Base-by-base conservation (phyloP, 2,113 vertebrate species). In the Oxygymnocypris stewartii region DNA sequence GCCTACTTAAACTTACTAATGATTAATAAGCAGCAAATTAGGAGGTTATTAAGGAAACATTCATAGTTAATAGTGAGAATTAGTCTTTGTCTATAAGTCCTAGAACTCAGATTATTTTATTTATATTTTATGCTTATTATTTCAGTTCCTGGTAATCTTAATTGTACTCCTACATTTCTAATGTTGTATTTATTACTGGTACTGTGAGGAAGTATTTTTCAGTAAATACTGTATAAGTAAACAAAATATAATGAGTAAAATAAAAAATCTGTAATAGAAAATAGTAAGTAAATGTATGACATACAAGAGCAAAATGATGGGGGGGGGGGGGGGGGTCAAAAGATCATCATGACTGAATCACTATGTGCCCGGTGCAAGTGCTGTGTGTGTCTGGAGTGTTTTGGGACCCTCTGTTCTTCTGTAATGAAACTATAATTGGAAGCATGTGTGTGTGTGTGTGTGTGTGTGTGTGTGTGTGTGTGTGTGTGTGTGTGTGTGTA, bases 371-470 rank as follows among this genome's bases (percentile, higher is more conserved):
- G 5, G 18, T 23, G 6, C 57, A 31, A 77, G 42, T 63, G 37
- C 11, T 79, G 42, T 79, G 57, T 88, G 78, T 82, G 49, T 82
- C 14, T 83, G 69, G n/a, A 57, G 23, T 16, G 76, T 57, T 73
- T 20, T 73, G 49, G 40, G 54, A 84, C 82, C 37, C 74, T 79
- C 25, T 35, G 49, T 73, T 80, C 57, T 78, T 83, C 63, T 47
- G 63, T 86, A 86, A 88, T 67, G 25, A 79, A 80, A 74, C 28
- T 59, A 20, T 80, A 73, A 54, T 84, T 77, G 73, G 47, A 54
- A 79, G 65, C 40, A 73, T 28, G 28, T 75, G 76, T 82, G 25
- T 51, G 65, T 40, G 40, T 79, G 79, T 65, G 86, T 84, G 28
- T 80, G 49, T 71, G 28, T 31, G 2, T 31, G 28, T 31, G 28